phyloP scores from a whole-genome alignment of 2,797 vertebrate genomes.

The Pangasius djambal region DNA sequence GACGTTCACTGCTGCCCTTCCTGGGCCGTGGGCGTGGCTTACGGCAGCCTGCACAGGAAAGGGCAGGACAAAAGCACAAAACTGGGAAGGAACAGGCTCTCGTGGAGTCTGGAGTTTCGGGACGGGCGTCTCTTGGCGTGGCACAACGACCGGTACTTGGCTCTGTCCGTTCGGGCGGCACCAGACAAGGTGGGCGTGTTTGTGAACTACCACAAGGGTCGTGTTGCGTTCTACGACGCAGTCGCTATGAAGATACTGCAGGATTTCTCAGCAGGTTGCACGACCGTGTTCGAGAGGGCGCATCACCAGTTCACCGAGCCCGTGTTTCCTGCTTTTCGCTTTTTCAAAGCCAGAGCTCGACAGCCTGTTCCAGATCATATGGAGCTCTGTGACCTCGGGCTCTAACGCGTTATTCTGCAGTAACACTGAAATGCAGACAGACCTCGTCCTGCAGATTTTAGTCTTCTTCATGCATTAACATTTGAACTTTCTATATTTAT shows the following conservation, averaged over 20 bases:
- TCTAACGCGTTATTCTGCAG: not conserved
- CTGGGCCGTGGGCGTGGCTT: slow-evolving; percentile 76
- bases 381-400: slow-evolving; percentile 62
- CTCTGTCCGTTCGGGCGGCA: not conserved
- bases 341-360: slow-evolving; percentile 64
- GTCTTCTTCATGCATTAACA: not conserved
- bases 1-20: slow-evolving; percentile 67
- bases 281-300: slow-evolving; percentile 68
- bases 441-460: not conserved
- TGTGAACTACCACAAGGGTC: slow-evolving; percentile 71
- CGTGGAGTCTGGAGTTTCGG: slow-evolving; percentile 75
- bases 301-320: slow-evolving; percentile 77
- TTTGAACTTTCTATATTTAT: not conserved
- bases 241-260: slow-evolving; percentile 70
- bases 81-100: slow-evolving; percentile 75
- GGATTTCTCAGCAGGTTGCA: slow-evolving; percentile 69
- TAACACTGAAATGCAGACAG: not conserved
- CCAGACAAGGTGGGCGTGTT: slow-evolving; percentile 68
- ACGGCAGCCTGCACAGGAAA: slow-evolving; percentile 68
- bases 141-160: slow-evolving; percentile 72
- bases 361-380: slow-evolving; percentile 67
- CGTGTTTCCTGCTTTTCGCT: slow-evolving; percentile 69
- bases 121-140: slow-evolving; percentile 64
- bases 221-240: slow-evolving; percentile 72
- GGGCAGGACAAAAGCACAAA: slow-evolving; percentile 72